Percentiles rank a stretch among this genome's conserved stretches.
phyloP scores from a whole-genome alignment of 53 echinoderm and acorn worm species.

The Echinometra lucunter region DNA sequence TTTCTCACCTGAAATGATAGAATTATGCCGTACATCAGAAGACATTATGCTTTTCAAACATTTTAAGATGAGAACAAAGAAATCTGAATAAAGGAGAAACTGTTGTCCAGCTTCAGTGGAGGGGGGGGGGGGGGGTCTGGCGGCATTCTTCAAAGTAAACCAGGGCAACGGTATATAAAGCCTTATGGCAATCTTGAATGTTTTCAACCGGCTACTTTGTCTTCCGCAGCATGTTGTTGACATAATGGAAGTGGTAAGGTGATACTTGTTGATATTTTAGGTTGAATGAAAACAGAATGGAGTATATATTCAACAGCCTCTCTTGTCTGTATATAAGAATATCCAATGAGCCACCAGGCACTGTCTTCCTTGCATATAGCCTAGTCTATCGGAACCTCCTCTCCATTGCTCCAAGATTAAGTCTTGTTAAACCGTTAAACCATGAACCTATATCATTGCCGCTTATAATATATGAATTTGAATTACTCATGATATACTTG shows the following conservation, averaged over 20 bases:
- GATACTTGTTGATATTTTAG: not conserved
- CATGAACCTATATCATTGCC: too few relatives aligned
- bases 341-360: too few relatives aligned
- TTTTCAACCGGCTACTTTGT: not conserved
- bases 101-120: not conserved
- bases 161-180: not conserved
- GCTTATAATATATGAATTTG: too few relatives aligned
- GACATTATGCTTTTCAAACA: not conserved
- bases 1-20: too few relatives aligned
- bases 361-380: too few relatives aligned
- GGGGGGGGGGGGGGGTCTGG: not conserved
- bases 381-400: too few relatives aligned
- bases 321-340: too few relatives aligned
- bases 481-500: too few relatives aligned
- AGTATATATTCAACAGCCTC: too few relatives aligned
- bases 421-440: too few relatives aligned
- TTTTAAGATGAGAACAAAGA: not conserved
- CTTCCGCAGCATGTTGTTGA: not conserved
- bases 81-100: not conserved
- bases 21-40: not conserved
- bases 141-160: not conserved
- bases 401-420: too few relatives aligned
- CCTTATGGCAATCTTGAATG: not conserved
- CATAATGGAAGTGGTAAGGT: not conserved
- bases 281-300: not conserved